Conservation (phyloP, 2,888 invertebrate genomes). For the Idaea biselata region DNA sequence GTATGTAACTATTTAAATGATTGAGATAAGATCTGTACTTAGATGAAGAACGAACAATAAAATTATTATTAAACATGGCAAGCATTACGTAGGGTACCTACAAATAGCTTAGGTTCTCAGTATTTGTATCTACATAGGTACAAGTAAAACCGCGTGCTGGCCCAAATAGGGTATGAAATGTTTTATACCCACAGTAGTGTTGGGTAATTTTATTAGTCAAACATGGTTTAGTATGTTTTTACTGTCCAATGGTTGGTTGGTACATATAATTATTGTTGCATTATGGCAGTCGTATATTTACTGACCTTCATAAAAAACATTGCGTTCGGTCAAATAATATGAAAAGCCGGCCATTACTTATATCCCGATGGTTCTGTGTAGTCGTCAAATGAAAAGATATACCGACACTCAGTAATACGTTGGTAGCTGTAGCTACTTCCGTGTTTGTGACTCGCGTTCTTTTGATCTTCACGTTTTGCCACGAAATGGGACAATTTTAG, state of each 20-base stretch:
- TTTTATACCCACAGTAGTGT: not conserved
- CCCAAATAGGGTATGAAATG: not conserved
- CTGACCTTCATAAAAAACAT: constrained; percentile 5
- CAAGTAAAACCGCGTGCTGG: too few relatives aligned
- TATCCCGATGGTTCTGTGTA: constrained; percentile 13
- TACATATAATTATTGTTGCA: not conserved
- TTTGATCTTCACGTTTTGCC: constrained; percentile 34
- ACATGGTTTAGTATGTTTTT: not conserved
- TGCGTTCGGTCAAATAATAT: constrained; percentile 8
- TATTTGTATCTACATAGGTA: too few relatives aligned
- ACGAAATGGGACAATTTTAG: constrained; percentile 37
- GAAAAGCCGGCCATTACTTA: constrained; percentile 14
- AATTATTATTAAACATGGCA: too few relatives aligned
- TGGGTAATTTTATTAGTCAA: not conserved
- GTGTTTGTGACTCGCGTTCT: constrained; percentile 30
- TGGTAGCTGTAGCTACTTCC: constrained; percentile 10
- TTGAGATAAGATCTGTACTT: too few relatives aligned
- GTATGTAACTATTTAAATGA: too few relatives aligned
- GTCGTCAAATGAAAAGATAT: constrained; percentile 18
- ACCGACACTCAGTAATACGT: not conserved
- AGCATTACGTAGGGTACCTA: too few relatives aligned
- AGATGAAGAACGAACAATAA: too few relatives aligned
- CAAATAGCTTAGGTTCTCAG: too few relatives aligned
- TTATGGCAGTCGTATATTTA: not conserved
- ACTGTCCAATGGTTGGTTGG: not conserved